phyloP scores from a whole-genome alignment of 2,888 invertebrate species.

The Heliconius ethilla region DNA sequence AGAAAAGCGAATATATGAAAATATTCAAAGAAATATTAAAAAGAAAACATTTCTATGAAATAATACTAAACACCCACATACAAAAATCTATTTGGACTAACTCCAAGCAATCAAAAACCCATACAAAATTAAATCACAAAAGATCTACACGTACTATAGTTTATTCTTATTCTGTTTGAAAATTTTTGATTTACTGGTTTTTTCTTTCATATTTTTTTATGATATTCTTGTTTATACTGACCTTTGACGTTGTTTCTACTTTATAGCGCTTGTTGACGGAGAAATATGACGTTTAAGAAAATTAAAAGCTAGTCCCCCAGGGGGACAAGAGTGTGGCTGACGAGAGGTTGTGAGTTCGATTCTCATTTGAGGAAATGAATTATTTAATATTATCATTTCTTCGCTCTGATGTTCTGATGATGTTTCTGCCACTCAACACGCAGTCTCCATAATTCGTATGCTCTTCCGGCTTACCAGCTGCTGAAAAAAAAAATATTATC shows the following conservation, averaged over 20 bases:
- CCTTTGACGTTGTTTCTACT: constrained; percentile 38
- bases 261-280: constrained; percentile 11
- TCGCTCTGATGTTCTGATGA: too few species aligned
- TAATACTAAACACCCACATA: constrained; percentile 48
- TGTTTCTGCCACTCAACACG: too few species aligned
- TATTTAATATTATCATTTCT: too few species aligned
- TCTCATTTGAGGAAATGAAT: too few species aligned
- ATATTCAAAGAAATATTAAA: neutral
- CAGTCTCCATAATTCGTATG: too few species aligned
- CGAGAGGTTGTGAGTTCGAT: too few species aligned
- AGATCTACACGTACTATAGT: constrained; percentile 50
- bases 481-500: too few species aligned
- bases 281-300: neutral
- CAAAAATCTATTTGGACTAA: constrained; percentile 54
- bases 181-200: constrained; percentile 29
- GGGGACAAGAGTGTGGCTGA: too few species aligned
- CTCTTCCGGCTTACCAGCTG: too few species aligned
- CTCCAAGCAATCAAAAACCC: constrained; percentile 71
- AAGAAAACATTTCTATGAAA: neutral
- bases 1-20: neutral
- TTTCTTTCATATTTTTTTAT: constrained; percentile 25
- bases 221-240: constrained; percentile 28
- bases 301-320: neutral
- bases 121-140: constrained; percentile 56
- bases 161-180: neutral